Conservation (phyloP, 2,888 invertebrate species). For the Drosophila formosana region DNA sequence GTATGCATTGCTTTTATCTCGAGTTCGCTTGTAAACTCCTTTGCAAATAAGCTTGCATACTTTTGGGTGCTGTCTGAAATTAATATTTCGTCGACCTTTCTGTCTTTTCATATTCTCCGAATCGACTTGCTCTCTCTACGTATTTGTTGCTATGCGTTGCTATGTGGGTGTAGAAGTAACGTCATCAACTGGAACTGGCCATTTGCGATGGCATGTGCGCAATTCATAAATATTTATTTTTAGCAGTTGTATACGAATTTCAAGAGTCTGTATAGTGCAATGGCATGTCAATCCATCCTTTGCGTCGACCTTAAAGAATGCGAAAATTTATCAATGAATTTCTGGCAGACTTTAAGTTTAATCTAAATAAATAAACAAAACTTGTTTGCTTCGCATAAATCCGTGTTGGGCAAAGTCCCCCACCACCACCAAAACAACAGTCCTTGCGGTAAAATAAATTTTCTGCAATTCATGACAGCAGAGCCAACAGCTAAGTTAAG, state of each 20-base stretch:
- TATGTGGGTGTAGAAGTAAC: slow-evolving; percentile 49
- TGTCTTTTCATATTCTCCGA: slow-evolving; percentile 3
- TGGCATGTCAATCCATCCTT: slow-evolving; percentile 49
- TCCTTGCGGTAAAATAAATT: slow-evolving; percentile 79
- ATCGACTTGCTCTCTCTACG: not conserved
- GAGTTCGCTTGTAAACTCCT: not conserved
- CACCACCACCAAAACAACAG: slow-evolving; percentile 39
- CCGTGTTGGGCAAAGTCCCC: slow-evolving; percentile 43
- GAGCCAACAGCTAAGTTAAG: slow-evolving; percentile 37
- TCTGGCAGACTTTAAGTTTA: slow-evolving; percentile 61
- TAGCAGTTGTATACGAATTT: slow-evolving; percentile 49
- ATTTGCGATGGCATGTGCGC: slow-evolving; percentile 67
- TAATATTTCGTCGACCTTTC: slow-evolving; percentile 22
- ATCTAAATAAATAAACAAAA: slow-evolving; percentile 64
- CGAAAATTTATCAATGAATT: slow-evolving; percentile 69
- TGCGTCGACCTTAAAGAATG: slow-evolving; percentile 49
- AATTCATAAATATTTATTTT: slow-evolving; percentile 73
- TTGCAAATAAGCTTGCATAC: slow-evolving; percentile 48
- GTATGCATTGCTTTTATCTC: slow-evolving; percentile 24
- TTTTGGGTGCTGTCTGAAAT: slow-evolving; percentile 47
- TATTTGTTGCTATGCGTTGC: slow-evolving; percentile 5
- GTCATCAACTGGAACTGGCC: slow-evolving; percentile 66
- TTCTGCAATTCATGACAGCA: slow-evolving; percentile 71
- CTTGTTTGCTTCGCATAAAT: slow-evolving; percentile 56
- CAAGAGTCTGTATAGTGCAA: slow-evolving; percentile 35